Evolutionary conservation across 2,113 vertebrate species (phyloP), one percentile per base, ranked within the genome.

Genomic region (Zosterops japonicus): DNA sequence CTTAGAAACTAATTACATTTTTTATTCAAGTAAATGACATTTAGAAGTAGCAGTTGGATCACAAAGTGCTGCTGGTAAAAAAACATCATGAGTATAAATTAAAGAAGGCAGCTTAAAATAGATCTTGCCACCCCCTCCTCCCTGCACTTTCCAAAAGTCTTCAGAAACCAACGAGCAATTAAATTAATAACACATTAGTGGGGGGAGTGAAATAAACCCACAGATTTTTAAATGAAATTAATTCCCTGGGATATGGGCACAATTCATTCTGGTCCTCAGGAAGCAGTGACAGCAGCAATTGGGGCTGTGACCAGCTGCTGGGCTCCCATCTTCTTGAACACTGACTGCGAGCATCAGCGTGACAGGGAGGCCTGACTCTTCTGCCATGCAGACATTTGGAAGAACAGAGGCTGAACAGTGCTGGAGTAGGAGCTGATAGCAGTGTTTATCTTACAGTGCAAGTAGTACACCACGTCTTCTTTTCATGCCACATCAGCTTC

Each of bases 11-110:
- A 89, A 90, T 92, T 86, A 52, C 24, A 22, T 33, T 60, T 87
- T 95, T 90, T 68, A 68, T 90, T 89, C 76, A 87, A 82, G 49
- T 23, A 87, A 93, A 77, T 92, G 86, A 65, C 83, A 94, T 89
- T 93, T 84, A 92, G 44, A 95, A 95, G 52, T 41, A 52, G 56
- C 68, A 92, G 39, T 2, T 87, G 27, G 39, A 87, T 92, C 2
- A 1, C 65, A 50, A 93, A 87, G 49, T 61, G 49, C 53, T 29
- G 49, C 61, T 76, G 60, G 76, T 49, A 92, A 94, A 89, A 89
- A 87, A 39, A 57, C n/a, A 84, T 53, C 24, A 91, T 2, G 3
- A 95, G 68, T 19, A 55, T 35, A 72, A 90, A 91, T 91, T 91
- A 84, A 91, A 78, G 52, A 90, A 80, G 39, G 47, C 2, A 75